Evolutionary conservation across 2,797 vertebrate species (phyloP), one percentile per base, ranked within the genome.

Genomic region (Chelon auratus): DNA sequence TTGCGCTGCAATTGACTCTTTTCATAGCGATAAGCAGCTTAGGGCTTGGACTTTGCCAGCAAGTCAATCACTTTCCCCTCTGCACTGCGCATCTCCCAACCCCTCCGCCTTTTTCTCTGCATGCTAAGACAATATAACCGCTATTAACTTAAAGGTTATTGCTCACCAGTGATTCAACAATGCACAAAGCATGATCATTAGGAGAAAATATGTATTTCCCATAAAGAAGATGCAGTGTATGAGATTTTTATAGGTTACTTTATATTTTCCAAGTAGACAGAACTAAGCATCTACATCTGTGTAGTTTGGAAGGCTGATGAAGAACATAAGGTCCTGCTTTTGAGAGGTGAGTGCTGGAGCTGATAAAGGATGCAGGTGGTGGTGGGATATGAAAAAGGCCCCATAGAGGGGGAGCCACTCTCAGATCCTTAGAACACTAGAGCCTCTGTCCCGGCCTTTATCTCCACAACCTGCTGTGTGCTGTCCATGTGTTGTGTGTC

Each of bases 21-120:
- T 83, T 86, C 84, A 64, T 42, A 47, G 53, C 58, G 87, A 92
- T 92, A 92, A 93, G 86, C 86, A 85, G 91, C 90, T 93, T 91
- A 91, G 68, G 58, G 64, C 64, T 67, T 14, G 20, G 78, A 84
- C 79, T 83, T 82, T 77, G 36, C 69, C 57, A 85, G 76, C 75
- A 72, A 88, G 87, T 91, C 89, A 90, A 87, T 92, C 85, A 63
- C 72, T 71, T 69, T 62, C 15, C 68, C 56, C 67, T 47, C 68
- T 75, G 62, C 75, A 67, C 53, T 59, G 64, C 36, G n/a, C 62
- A 82, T 85, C 85, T 84, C 72, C 30, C 24, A 66, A n/a, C n/a
- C 67, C 47, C 54, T 62, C 58, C 56, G 18, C 33, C 36, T 55
- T 78, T 77, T 71, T 54, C 72, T 20, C 66, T 14, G 77, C 74